These are phyloP conservation scores for Lordiphosa fenestrarum DNA, from an alignment of 2,888 invertebrate genomes.

Conservation along the genomic window DNA sequence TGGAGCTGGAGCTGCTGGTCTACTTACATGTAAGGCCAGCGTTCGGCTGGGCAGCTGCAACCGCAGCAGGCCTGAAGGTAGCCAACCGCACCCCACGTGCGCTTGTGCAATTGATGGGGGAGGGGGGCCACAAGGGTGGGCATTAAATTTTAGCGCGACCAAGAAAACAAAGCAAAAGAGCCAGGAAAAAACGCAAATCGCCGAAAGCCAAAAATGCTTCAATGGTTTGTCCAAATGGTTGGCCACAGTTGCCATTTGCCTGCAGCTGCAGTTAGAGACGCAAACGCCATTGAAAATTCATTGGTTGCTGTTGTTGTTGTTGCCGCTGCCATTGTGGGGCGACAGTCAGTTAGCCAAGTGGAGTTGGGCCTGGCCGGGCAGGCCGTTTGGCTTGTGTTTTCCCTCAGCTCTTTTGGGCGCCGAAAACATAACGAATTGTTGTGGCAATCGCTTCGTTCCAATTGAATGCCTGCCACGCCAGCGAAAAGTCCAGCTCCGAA, in stretches of 20 bases:
- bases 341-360: constrained; percentile 61
- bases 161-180: constrained; percentile 24
- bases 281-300: constrained; percentile 64
- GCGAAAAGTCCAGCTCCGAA: constrained; percentile 36
- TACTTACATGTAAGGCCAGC: constrained; percentile 51
- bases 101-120: constrained; percentile 23
- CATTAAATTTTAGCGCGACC: constrained; percentile 45
- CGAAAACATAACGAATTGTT: constrained; percentile 75
- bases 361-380: constrained; percentile 22
- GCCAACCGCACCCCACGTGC: constrained; percentile 70
- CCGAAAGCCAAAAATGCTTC: constrained; percentile 37
- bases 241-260: constrained; percentile 60
- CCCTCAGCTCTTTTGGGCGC: constrained; percentile 41
- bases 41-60: constrained; percentile 27
- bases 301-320: constrained; percentile 32
- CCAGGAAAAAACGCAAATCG: constrained; percentile 27
- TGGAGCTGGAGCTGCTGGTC: constrained; percentile 33
- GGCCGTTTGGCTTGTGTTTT: constrained; percentile 35
- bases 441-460: constrained; percentile 78
- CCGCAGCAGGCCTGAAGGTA: constrained; percentile 36
- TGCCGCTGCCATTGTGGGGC: constrained; percentile 31
- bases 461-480: constrained; percentile 74
- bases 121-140: constrained; percentile 21
- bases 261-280: constrained; percentile 63
- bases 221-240: constrained; percentile 50